phyloP scores from a whole-genome alignment of 2,113 vertebrate species.

The Phalacrocorax carbo region DNA sequence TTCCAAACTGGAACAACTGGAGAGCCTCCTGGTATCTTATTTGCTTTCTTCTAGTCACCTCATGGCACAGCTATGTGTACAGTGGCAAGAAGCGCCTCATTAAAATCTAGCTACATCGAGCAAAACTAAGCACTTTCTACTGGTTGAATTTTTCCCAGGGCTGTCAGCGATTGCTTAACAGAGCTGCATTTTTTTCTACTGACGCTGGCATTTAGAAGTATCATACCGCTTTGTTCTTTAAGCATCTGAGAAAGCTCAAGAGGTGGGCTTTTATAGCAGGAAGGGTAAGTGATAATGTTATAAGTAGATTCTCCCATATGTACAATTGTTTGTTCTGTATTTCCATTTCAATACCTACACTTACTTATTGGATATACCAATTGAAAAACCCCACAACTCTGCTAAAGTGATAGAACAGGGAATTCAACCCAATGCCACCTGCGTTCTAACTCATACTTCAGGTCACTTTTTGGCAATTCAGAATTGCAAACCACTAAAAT shows the following conservation, averaged over 20 bases:
- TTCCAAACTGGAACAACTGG: background rate
- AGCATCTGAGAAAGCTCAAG: background rate
- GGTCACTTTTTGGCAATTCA: background rate
- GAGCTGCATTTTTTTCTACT: background rate
- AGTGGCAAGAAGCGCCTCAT: background rate
- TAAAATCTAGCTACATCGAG: background rate
- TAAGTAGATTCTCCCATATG: background rate
- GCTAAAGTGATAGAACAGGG: background rate
- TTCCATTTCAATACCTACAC: background rate
- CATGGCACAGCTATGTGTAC: background rate
- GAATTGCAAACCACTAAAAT: accelerated
- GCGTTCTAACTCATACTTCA: background rate
- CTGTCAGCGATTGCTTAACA: background rate
- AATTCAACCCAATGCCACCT: background rate
- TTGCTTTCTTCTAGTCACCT: background rate
- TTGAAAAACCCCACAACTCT: background rate
- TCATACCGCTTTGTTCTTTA: background rate
- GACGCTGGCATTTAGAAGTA: background rate
- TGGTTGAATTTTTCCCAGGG: background rate
- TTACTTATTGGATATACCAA: background rate
- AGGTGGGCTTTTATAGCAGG: background rate
- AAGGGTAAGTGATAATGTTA: background rate
- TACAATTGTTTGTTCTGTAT: background rate
- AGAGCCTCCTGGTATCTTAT: background rate
- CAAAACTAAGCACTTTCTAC: background rate